These are phyloP conservation scores for Agonopterix heracliana DNA, from an alignment of 2,888 invertebrate species.

Conservation along the genomic window DNA sequence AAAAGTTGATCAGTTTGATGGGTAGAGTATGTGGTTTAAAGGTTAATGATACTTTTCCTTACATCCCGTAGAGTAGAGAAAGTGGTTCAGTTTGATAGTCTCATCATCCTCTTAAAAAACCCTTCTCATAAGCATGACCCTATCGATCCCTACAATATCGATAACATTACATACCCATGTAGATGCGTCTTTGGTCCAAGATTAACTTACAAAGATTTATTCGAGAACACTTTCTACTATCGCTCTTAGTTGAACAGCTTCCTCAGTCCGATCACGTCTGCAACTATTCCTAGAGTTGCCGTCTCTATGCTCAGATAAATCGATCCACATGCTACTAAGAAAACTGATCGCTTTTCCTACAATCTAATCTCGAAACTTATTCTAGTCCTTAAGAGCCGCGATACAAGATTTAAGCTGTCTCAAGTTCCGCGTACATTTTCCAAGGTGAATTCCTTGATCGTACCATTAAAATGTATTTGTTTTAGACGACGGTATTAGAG, in stretches of 20 bases:
- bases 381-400: background rate
- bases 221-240: slow-evolving; percentile 27
- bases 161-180: no score
- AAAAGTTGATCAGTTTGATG: no score
- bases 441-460: background rate
- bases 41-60: no score
- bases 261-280: slow-evolving; percentile 48
- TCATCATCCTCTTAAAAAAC: no score
- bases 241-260: slow-evolving; percentile 28
- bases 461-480: background rate
- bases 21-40: no score
- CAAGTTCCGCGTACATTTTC: background rate
- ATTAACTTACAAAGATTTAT: no score
- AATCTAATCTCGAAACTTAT: slow-evolving; percentile 16
- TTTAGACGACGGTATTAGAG: background rate
- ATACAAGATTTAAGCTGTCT: background rate
- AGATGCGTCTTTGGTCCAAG: no score
- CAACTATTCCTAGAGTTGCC: slow-evolving; percentile 34
- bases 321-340: slow-evolving; percentile 33
- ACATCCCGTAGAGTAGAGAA: no score
- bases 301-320: slow-evolving; percentile 32
- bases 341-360: slow-evolving; percentile 23
- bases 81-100: no score
- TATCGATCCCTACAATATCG: no score
- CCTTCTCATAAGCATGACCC: no score